phyloP scores from a whole-genome alignment of 2,797 vertebrate genomes.

The Phalloptychus januarius region DNA sequence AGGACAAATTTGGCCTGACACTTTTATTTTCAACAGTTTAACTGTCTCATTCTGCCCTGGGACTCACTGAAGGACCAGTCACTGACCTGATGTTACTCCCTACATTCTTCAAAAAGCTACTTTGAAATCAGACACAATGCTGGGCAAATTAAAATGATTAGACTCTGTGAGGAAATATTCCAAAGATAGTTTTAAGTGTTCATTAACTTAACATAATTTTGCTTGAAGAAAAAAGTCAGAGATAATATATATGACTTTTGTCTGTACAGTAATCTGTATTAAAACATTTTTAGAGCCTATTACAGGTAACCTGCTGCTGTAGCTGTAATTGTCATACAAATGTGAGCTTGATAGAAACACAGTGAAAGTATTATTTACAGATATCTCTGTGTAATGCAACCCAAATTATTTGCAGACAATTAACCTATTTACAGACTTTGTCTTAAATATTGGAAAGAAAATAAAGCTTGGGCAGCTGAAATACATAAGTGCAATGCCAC shows the following conservation, averaged over 20 bases:
- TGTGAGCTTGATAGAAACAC: not conserved
- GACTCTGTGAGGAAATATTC: not conserved
- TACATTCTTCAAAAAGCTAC: not conserved
- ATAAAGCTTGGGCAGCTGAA: not conserved
- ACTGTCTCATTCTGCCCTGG: not conserved
- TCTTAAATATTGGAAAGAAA: constrained; percentile 1
- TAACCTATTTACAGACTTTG: not conserved
- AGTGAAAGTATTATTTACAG: not conserved
- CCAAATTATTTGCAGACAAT: not conserved
- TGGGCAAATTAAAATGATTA: not conserved
- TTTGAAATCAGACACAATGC: not conserved
- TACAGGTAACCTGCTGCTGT: not conserved
- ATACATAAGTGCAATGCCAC: not conserved
- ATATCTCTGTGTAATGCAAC: not conserved
- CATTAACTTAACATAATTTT: not conserved
- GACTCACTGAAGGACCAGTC: not conserved
- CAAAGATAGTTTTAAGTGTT: not conserved
- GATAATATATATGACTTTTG: not conserved
- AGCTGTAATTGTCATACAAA: not conserved
- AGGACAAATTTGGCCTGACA: not conserved
- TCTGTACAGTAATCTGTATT: not conserved
- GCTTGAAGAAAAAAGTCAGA: not conserved
- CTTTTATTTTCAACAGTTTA: not conserved
- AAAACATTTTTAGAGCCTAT: not conserved
- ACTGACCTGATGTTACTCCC: not conserved